A percentile compares a stretch with the other conserved stretches of the same genome.
Conservation (phyloP, 2,113 vertebrate species). For the human region DNA sequence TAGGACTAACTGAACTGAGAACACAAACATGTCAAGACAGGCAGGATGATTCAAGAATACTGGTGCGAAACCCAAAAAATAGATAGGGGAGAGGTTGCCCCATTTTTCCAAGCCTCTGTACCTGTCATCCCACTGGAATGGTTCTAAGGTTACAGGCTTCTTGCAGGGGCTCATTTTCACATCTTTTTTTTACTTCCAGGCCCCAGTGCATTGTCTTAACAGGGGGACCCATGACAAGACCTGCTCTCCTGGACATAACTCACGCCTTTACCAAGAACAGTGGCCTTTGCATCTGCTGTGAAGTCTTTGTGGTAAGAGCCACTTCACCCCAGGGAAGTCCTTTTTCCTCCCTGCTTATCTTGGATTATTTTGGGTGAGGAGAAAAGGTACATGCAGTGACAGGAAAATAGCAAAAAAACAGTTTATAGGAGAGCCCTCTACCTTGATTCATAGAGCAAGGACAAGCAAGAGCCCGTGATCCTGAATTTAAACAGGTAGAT, state of each 20-base stretch:
- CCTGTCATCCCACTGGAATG: background rate
- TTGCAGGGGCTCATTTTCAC: background rate
- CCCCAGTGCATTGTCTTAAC: slow-evolving; percentile 94
- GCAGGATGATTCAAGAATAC: background rate
- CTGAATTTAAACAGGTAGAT: slow-evolving; percentile 66
- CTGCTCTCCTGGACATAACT: slow-evolving; percentile 94
- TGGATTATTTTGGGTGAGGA: background rate
- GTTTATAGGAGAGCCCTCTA: slow-evolving; percentile 2
- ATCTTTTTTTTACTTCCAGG: slow-evolving; percentile 81
- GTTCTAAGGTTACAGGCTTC: background rate
- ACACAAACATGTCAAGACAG: background rate
- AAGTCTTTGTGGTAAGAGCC: slow-evolving; percentile 92
- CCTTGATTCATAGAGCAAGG: background rate
- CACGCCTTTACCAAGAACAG: slow-evolving; percentile 93
- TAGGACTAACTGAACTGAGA: background rate
- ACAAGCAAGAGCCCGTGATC: background rate
- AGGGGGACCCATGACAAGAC: slow-evolving; percentile 90
- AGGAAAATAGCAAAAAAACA: background rate
- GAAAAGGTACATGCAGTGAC: background rate
- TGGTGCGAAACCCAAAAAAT: background rate
- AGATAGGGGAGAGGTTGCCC: background rate
- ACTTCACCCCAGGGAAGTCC: background rate
- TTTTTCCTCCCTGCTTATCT: background rate
- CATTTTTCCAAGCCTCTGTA: background rate
- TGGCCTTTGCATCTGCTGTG: slow-evolving; percentile 93